Base-by-base conservation (phyloP, 23 tunicate species). In the Oikopleura vanhoeffeni region DNA sequence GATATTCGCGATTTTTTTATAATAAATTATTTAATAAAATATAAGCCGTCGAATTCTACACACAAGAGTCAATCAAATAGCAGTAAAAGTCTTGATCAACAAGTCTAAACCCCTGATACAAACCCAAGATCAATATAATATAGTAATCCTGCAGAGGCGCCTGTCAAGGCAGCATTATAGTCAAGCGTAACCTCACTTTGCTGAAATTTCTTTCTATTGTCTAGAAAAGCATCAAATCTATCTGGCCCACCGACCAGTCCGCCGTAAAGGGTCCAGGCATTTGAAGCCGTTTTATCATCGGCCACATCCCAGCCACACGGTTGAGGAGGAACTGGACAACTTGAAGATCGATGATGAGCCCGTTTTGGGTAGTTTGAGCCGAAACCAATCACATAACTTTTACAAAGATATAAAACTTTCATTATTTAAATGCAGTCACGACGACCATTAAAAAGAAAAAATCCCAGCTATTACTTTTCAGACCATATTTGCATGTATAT, bases 161-260 rank as follows among this genome's bases (percentile, higher is more conserved):
- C 79, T 18, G 35, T 30, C 27, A 71, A 2, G 35, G 79, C 79
- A 2, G 79, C 79, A 32, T 71, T 71, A 30, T 71, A 71, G 35
- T 71, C 79, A 33, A 71, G 79, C 79, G 99, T 94, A 1, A 95
- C 99, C 77, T 95, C 99, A 84, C 91, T 95, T 32, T 84, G 84
- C 83, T 86, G 87, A 67, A 76, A 90, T 83, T 95, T 89, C 1
- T 76, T 85, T 28, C 96, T 82, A 41, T 91, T 91, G 83, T 95
- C 96, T 24, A 40, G 38, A 84, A 88, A 95, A 0, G 40, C n/a
- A 0, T 91, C 99, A 0, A 40, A 0, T 0, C 27, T 39, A 41
- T 87, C 87, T 0, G 99, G 99, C 30, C 99, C 99, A 0, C 99
- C 99, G 3, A 95, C 99, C 40, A 95, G 83, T 0, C 92, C 99